Conservation (phyloP, 2,888 invertebrate species). For the Dicycla oo region DNA sequence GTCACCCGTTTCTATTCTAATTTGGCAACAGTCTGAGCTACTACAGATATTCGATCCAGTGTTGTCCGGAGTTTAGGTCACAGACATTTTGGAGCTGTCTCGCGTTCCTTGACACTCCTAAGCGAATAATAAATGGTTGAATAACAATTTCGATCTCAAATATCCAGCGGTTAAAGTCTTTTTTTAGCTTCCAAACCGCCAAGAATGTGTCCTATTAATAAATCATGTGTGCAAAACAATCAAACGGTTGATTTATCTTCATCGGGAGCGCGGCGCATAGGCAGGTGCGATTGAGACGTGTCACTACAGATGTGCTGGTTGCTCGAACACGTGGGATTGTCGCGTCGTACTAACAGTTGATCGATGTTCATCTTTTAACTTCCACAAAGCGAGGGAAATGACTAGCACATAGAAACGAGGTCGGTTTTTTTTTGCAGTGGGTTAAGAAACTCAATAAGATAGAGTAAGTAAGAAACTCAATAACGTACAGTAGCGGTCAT, state of each 20-base stretch:
- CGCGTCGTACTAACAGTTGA: slow-evolving; percentile 31
- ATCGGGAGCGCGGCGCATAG: slow-evolving; percentile 22
- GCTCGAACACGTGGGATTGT: slow-evolving; percentile 41
- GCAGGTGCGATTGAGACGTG: slow-evolving; percentile 59
- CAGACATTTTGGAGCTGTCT: slow-evolving; percentile 35
- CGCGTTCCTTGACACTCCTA: slow-evolving; percentile 18
- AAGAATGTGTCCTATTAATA: slow-evolving; percentile 52
- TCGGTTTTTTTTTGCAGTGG: slow-evolving; percentile 35
- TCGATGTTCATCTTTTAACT: slow-evolving; percentile 22
- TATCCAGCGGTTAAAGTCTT: slow-evolving; percentile 18
- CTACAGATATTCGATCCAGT: slow-evolving; percentile 51
- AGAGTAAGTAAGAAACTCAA: too few relatives aligned
- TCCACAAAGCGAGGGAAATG: slow-evolving; percentile 23
- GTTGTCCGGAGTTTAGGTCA: slow-evolving; percentile 44
- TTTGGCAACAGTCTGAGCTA: slow-evolving; percentile 50
- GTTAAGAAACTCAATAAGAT: slow-evolving; percentile 9
- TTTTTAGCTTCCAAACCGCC: slow-evolving; percentile 33
- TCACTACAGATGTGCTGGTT: slow-evolving; percentile 34
- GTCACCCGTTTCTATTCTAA: slow-evolving; percentile 37
- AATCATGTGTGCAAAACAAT: slow-evolving; percentile 52
- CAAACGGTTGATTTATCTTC: slow-evolving; percentile 54
- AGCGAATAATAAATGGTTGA: slow-evolving; percentile 9
- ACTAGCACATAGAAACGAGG: slow-evolving; percentile 17
- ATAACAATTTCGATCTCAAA: slow-evolving; percentile 23
- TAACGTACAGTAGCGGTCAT: too few relatives aligned